Evolutionary conservation across 2,113 vertebrate species (phyloP), one percentile per base, ranked within the genome.

Genomic region (Ailurus styani): DNA sequence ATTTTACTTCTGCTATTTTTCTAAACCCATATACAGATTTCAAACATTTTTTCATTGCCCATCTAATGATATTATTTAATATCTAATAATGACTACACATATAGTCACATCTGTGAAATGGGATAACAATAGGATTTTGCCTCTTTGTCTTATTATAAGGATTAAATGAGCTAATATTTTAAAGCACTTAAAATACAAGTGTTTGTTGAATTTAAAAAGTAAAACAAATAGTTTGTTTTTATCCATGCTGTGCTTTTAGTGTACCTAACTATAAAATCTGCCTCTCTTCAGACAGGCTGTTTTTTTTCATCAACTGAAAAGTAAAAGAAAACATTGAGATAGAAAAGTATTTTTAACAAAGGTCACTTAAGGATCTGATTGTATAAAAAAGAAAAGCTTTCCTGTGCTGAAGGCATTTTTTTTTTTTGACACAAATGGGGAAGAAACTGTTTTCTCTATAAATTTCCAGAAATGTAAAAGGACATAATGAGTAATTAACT

Each of bases 401-500:
- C 54, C 6, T 78, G 8, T 68, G 0, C 70, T 54, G 13, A 93
- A 87, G 42, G 47, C 7, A 40, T 57, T 50, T 72, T 79, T 87
- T 40, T 70, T 68, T 93, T 95, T 86, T 82, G 7, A 90, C 54
- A 82, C 45, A 90, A 60, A 40, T 29, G 12, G 6, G 5, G 31
- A 81, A 47, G 17, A 87, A 95, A 89, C 4, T 2, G 64, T 60
- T 96, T 96, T 77, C 81, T 87, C 60, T 88, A 31, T 90, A 85
- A 95, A 78, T 78, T 78, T 97, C 55, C 40, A 93, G 72, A 95
- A 97, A 92, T 42, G 27, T 66, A 96, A 95, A 96, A 40, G 6
- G 25, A 47, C 29, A 85, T 54, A 90, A 92, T 96, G 87, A 94
- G n/a, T 90, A 96, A 97, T 78, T 96, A 96, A 21, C 40, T 94